phyloP scores from a whole-genome alignment of 2,888 invertebrate species.

The Sclerodermus sp. region DNA sequence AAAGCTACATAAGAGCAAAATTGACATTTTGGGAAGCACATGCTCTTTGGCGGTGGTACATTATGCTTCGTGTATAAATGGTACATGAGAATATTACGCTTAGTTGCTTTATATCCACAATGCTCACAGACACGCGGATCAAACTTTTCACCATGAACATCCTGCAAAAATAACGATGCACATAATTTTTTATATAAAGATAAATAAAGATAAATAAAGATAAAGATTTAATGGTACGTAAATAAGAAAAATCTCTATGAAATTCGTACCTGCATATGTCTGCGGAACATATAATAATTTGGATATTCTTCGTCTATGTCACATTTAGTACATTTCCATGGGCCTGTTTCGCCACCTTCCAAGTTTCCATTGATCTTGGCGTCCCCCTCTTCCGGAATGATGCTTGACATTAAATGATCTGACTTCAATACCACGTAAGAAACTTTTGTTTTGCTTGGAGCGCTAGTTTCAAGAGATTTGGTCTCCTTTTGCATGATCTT shows the following conservation, averaged over 20 bases:
- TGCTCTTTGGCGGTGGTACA: conserved; percentile 69
- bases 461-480: conserved; percentile 43
- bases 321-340: conserved; percentile 82
- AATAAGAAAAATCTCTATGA: too few species aligned
- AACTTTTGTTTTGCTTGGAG: conserved; percentile 53
- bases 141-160: conserved; percentile 77
- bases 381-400: conserved; percentile 27
- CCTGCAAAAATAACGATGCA: conserved; percentile 37
- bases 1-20: conserved; percentile 75
- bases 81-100: conserved; percentile 74
- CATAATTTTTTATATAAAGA: neutral
- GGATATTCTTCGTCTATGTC: conserved; percentile 65
- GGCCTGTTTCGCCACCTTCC: conserved; percentile 59
- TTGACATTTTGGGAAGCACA: conserved; percentile 78
- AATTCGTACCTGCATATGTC: conserved; percentile 74
- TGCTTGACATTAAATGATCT: conserved; percentile 46
- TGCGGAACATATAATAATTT: conserved; percentile 76
- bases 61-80: conserved; percentile 82
- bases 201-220: too few species aligned
- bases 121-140: conserved; percentile 80
- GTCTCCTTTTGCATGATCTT: conserved; percentile 74
- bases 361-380: conserved; percentile 27
- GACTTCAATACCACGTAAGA: conserved; percentile 60
- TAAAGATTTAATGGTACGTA: too few species aligned
- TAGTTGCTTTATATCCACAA: conserved; percentile 77